phyloP scores from a whole-genome alignment of 92 coral and sea anemone species.

The Micromussa lordhowensis region DNA sequence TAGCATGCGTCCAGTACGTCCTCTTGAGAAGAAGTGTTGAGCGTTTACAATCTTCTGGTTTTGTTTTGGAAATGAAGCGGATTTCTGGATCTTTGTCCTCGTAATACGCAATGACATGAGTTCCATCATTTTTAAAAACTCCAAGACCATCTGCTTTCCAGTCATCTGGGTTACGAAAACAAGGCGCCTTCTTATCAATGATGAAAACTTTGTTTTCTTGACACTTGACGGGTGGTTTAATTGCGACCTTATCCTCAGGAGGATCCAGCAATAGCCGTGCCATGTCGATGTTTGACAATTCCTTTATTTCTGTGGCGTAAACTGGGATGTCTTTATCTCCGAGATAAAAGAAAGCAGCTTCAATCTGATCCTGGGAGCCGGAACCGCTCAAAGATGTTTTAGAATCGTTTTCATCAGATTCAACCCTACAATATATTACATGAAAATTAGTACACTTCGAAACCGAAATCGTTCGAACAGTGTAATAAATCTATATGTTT shows the following conservation, averaged over 20 bases:
- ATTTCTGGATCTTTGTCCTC: too few species aligned
- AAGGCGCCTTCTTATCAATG: slow-evolving; percentile 24
- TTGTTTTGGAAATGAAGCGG: too few species aligned
- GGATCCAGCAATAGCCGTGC: too few species aligned
- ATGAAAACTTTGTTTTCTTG: slow-evolving; percentile 36
- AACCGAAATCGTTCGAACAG: too few species aligned
- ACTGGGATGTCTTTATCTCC: slow-evolving; percentile 40
- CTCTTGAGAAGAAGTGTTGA: slow-evolving; percentile 25
- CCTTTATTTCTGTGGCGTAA: slow-evolving; percentile 25
- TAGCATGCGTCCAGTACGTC: slow-evolving; percentile 60
- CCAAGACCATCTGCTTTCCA: slow-evolving; percentile 74
- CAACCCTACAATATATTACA: slow-evolving; percentile 21
- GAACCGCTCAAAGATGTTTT: slow-evolving; percentile 7
- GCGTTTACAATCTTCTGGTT: slow-evolving; percentile 24
- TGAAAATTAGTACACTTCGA: neutral
- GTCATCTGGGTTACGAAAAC: slow-evolving; percentile 20
- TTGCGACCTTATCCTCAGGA: too few species aligned
- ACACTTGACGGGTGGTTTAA: too few species aligned
- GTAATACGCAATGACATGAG: slow-evolving; percentile 19
- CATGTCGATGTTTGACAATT: slow-evolving; percentile 31
- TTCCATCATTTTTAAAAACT: too few species aligned
- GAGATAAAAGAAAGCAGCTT: too few species aligned
- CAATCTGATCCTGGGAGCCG: too few species aligned
- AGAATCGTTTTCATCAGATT: slow-evolving; percentile 13
- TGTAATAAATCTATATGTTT: neutral